These are phyloP conservation scores for Eumacrocentrus americanus DNA, from an alignment of 2,888 invertebrate species.

Conservation along the genomic window DNA sequence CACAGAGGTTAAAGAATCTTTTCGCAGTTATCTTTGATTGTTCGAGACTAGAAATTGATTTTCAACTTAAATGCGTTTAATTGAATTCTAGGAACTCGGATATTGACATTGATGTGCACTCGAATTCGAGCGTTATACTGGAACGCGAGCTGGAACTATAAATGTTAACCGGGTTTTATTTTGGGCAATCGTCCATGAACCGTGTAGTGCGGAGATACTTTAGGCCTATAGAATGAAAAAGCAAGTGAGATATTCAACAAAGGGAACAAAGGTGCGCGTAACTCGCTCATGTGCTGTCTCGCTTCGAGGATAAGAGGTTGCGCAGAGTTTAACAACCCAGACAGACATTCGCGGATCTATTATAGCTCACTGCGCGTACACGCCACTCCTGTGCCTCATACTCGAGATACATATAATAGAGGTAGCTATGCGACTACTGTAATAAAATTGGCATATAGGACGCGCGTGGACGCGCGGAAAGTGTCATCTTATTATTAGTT, in stretches of 20 bases:
- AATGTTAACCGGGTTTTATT: too few relatives aligned
- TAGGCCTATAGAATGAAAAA: slow-evolving; percentile 12
- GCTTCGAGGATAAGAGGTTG: not conserved
- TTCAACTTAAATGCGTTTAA: too few relatives aligned
- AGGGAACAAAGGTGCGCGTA: slow-evolving; percentile 10
- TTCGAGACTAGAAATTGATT: too few relatives aligned
- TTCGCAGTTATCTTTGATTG: too few relatives aligned
- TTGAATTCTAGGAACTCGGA: too few relatives aligned
- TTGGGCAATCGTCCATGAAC: slow-evolving; percentile 19
- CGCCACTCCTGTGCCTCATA: slow-evolving; percentile 10
- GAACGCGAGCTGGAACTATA: too few relatives aligned
- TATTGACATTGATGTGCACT: too few relatives aligned
- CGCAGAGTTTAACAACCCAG: slow-evolving; percentile 29
- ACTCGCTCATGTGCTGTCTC: not conserved
- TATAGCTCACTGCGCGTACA: slow-evolving; percentile 40
- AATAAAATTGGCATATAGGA: too few relatives aligned
- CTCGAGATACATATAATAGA: not conserved
- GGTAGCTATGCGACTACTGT: not conserved
- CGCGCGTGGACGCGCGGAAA: too few relatives aligned
- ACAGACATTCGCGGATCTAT: slow-evolving; percentile 46
- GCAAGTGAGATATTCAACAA: slow-evolving; percentile 10
- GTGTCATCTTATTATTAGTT: too few relatives aligned
- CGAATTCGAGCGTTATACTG: too few relatives aligned
- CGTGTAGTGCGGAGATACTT: not conserved
- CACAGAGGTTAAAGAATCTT: too few relatives aligned